These are phyloP conservation scores for Poicephalus gulielmi DNA, from an alignment of 2,113 vertebrate species.

Conservation along the genomic window DNA sequence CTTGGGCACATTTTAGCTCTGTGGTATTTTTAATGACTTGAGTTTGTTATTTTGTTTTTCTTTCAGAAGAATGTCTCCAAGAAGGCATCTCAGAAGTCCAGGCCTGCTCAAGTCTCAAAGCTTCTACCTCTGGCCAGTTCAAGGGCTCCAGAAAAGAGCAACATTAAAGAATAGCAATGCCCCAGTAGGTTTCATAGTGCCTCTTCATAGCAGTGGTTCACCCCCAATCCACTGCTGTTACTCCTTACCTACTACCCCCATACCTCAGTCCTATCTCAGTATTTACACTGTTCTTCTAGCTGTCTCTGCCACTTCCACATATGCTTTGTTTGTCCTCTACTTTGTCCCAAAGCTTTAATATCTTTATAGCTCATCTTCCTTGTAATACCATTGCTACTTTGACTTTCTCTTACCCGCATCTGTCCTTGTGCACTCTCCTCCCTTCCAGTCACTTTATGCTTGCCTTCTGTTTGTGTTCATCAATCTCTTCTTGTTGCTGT, in stretches of 20 bases:
- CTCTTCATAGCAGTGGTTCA: neutral
- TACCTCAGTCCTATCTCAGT: neutral
- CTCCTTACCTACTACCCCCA: neutral
- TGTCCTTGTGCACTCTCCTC: neutral
- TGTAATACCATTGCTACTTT: neutral
- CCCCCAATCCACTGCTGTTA: neutral
- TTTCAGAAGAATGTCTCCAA: neutral
- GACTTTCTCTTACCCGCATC: neutral
- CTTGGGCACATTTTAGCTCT: neutral
- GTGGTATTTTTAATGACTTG: neutral
- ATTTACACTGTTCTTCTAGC: neutral
- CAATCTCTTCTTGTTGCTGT: neutral
- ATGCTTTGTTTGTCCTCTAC: neutral
- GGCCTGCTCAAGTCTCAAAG: neutral
- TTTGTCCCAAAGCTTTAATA: neutral
- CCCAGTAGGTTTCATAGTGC: neutral
- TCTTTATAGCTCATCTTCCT: neutral
- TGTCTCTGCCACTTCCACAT: neutral
- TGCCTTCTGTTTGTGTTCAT: neutral
- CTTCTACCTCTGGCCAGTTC: neutral
- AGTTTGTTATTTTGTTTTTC: neutral
- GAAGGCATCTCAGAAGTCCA: fast-evolving
- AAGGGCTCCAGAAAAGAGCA: neutral
- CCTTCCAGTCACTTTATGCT: neutral
- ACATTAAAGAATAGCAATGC: neutral